phyloP scores from a whole-genome alignment of 2,888 invertebrate genomes.

The Ecliptopera silaceata region DNA sequence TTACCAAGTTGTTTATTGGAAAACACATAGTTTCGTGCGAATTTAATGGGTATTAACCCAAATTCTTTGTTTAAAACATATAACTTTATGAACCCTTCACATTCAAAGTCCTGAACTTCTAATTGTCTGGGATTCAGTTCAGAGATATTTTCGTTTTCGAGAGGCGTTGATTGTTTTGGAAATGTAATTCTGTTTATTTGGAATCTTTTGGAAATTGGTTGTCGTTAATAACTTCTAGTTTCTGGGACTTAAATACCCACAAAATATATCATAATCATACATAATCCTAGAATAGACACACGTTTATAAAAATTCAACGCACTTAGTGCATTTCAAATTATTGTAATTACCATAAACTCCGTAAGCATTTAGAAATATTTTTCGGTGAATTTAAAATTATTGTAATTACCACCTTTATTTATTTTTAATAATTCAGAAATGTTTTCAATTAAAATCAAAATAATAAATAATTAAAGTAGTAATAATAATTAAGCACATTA shows the following conservation, averaged over 20 bases:
- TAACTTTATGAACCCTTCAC: constrained; percentile 7
- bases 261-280: too few relatives aligned
- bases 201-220: not conserved
- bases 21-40: not conserved
- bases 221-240: not conserved
- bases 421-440: too few relatives aligned
- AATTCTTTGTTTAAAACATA: constrained; percentile 7
- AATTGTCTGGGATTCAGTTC: constrained; percentile 13
- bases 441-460: not conserved
- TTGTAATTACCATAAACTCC: too few relatives aligned
- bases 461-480: not conserved
- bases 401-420: too few relatives aligned
- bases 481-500: too few relatives aligned
- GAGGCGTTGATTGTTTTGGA: constrained; percentile 14
- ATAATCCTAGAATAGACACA: too few relatives aligned
- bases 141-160: constrained; percentile 12
- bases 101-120: constrained; percentile 15
- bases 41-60: not conserved
- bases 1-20: too few relatives aligned
- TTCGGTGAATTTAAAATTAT: too few relatives aligned
- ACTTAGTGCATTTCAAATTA: too few relatives aligned
- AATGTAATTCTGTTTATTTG: constrained; percentile 9
- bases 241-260: too few relatives aligned
- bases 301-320: too few relatives aligned
- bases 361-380: too few relatives aligned